Percentiles rank a stretch among this genome's conserved stretches.
These are phyloP conservation scores for Dryas iulia DNA, from an alignment of 1,140 invertebrate genomes.

Conservation along the genomic window DNA sequence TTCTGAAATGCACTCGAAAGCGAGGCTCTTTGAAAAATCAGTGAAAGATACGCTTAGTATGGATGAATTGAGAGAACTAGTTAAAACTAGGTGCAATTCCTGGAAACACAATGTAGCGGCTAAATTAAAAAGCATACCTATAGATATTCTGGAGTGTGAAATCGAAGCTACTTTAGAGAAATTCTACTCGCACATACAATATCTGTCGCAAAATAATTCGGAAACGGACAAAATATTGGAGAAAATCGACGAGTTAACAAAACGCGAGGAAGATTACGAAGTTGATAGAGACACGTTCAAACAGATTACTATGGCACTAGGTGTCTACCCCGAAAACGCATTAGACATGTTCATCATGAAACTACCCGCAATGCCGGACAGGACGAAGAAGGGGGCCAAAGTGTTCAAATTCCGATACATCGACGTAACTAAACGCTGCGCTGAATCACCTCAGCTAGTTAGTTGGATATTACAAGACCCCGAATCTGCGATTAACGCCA, in stretches of 20 bases:
- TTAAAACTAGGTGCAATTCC: constrained; percentile 56
- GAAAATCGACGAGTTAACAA: constrained; percentile 53
- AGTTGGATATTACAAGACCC: constrained; percentile 63
- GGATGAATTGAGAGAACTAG: constrained; percentile 58
- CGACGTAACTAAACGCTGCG: constrained; percentile 55
- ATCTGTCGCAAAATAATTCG: constrained; percentile 55
- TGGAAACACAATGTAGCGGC: constrained; percentile 64
- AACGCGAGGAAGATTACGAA: constrained; percentile 30
- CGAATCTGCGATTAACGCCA: constrained; percentile 56
- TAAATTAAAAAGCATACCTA: constrained; percentile 64
- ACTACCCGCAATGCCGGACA: constrained; percentile 55
- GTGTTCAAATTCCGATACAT: constrained; percentile 66
- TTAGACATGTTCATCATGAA: constrained; percentile 69
- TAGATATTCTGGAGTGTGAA: constrained; percentile 62
- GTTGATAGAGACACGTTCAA: constrained; percentile 47
- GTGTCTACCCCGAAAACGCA: constrained; percentile 41
- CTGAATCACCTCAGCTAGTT: constrained; percentile 57
- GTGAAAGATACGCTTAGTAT: constrained; percentile 67
- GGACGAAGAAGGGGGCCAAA: constrained; percentile 58
- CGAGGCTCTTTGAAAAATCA: constrained; percentile 60
- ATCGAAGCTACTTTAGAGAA: constrained; percentile 63
- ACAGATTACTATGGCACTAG: constrained; percentile 44
- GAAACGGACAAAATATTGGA: constrained; percentile 59
- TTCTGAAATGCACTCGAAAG: constrained; percentile 58
- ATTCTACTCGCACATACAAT: constrained; percentile 66